phyloP scores from a whole-genome alignment of 2,888 invertebrate species.

The Stenotaenia linearis region DNA sequence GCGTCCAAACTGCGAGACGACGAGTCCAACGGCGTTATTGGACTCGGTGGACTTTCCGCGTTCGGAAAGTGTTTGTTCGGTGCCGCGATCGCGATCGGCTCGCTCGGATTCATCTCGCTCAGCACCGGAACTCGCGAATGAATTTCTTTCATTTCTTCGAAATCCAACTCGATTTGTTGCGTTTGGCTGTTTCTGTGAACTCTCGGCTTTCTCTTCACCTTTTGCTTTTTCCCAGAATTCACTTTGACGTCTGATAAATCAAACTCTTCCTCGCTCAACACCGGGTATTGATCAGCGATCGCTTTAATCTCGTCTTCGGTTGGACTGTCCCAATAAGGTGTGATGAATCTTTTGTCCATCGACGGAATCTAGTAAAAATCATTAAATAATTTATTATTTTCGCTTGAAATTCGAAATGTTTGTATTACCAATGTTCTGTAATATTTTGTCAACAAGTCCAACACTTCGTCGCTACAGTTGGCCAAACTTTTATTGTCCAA shows the following conservation, averaged over 20 bases:
- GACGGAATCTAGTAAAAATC: slow-evolving; percentile 48
- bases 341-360: slow-evolving; percentile 61
- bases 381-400: too few relatives aligned
- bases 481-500: slow-evolving; percentile 56
- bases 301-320: slow-evolving; percentile 52
- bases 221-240: slow-evolving; percentile 27
- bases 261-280: slow-evolving; percentile 28
- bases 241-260: background rate
- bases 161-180: background rate
- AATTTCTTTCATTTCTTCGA: slow-evolving; percentile 28
- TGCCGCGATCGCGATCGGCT: background rate
- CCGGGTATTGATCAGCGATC: slow-evolving; percentile 38
- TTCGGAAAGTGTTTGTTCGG: too few relatives aligned
- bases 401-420: background rate
- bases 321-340: slow-evolving; percentile 61
- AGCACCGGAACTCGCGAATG: background rate
- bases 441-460: slow-evolving; percentile 61
- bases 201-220: slow-evolving; percentile 30
- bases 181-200: slow-evolving; percentile 15
- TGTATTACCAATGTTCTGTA: slow-evolving; percentile 55
- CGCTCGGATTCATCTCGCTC: background rate
- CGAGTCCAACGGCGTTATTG: background rate
- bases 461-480: slow-evolving; percentile 50
- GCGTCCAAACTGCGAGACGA: background rate
- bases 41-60: background rate